A percentile compares a stretch with the other conserved stretches of the same genome.
phyloP scores from a whole-genome alignment of 2,797 vertebrate species.

The Danio jaintianensis region DNA sequence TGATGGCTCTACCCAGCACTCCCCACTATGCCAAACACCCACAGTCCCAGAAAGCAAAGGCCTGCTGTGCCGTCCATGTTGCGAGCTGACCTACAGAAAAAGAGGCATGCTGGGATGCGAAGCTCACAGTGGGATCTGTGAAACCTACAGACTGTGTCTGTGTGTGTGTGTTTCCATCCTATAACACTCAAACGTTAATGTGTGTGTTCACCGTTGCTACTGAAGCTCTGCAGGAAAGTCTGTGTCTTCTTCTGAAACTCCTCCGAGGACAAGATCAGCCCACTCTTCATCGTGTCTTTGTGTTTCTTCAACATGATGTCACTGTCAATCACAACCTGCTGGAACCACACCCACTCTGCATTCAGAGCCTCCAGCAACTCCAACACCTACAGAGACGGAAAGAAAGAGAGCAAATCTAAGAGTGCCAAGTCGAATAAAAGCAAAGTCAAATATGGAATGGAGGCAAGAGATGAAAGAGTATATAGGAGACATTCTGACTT shows the following conservation, averaged over 20 bases:
- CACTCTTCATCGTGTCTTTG: constrained; percentile 85
- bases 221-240: constrained; percentile 79
- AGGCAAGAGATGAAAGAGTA: constrained; percentile 18
- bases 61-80: constrained; percentile 49
- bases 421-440: constrained; percentile 22
- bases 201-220: constrained; percentile 72
- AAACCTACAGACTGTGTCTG: constrained; percentile 32
- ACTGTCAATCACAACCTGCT: constrained; percentile 83
- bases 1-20: constrained; percentile 42
- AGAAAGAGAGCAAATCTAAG: constrained; percentile 24
- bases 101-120: constrained; percentile 49
- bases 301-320: constrained; percentile 79
- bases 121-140: constrained; percentile 49
- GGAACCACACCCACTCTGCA: constrained; percentile 83
- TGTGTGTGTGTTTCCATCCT: constrained; percentile 27
- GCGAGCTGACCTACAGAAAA: constrained; percentile 55
- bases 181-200: constrained; percentile 30
- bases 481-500: constrained; percentile 9
- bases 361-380: constrained; percentile 77
- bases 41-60: constrained; percentile 24
- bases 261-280: constrained; percentile 79
- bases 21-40: constrained; percentile 31
- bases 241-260: constrained; percentile 85
- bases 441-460: not conserved
- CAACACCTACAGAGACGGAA: constrained; percentile 76